Conservation (phyloP, 2,113 vertebrate genomes). For the Hyperoodon ampullatus region DNA sequence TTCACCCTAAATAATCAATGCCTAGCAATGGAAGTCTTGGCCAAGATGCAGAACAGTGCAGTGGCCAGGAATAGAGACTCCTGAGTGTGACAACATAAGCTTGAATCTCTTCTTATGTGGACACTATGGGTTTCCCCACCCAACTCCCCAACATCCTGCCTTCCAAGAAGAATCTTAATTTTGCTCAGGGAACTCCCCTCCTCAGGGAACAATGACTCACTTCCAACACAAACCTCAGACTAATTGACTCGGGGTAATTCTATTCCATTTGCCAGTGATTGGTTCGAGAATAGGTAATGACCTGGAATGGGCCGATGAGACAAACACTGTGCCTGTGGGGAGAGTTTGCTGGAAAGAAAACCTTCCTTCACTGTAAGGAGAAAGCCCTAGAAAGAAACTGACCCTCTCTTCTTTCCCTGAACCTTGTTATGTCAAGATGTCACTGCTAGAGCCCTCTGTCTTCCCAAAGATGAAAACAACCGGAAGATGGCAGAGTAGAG, state of each 20-base stretch:
- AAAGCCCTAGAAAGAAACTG: background rate
- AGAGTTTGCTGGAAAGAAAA: background rate
- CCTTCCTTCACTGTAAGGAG: background rate
- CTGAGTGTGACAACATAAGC: background rate
- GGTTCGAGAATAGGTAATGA: background rate
- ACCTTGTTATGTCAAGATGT: background rate
- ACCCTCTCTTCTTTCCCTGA: background rate
- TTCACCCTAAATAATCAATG: background rate
- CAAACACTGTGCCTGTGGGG: too few species aligned
- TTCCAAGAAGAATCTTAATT: background rate
- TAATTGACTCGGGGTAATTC: background rate
- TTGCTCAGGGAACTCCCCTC: background rate
- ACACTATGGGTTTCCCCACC: background rate
- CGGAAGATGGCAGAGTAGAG: background rate
- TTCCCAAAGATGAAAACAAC: background rate
- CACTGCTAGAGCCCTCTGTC: background rate
- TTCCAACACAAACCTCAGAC: background rate
- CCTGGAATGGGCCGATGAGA: background rate
- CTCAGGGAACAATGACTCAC: background rate
- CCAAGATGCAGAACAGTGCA: background rate
- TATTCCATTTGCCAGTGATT: background rate
- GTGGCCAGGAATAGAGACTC: background rate
- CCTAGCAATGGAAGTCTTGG: background rate
- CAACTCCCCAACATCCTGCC: background rate
- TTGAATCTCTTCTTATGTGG: background rate